Evolutionary conservation across 2,797 vertebrate genomes (phyloP).

Genomic region (Rhincodon typus): DNA sequence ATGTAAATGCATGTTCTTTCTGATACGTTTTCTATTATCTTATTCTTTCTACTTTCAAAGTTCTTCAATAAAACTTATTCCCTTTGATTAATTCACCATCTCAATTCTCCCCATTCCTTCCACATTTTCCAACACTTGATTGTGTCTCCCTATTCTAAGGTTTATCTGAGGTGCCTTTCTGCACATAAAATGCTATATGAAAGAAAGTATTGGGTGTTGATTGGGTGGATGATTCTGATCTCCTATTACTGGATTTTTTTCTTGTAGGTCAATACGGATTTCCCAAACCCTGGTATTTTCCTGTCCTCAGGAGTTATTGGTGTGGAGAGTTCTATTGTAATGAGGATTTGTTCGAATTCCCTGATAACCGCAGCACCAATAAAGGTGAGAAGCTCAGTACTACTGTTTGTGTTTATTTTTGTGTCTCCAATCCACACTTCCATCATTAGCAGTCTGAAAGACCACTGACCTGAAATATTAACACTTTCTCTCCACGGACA

Average conservation of each 20-base stretch:
- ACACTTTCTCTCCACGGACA: not conserved
- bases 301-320: constrained; percentile 81
- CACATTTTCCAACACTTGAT: not conserved
- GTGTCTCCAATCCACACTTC: too few relatives aligned
- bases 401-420: not conserved
- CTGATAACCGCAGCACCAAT: constrained; percentile 41
- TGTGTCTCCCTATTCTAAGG: not conserved
- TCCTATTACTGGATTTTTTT: not conserved
- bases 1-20: not conserved
- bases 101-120: not conserved
- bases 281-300: constrained; percentile 80
- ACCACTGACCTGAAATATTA: not conserved
- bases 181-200: not conserved
- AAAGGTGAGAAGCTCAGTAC: constrained; percentile 52
- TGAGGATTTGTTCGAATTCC: constrained; percentile 53
- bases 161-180: not conserved
- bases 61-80: not conserved
- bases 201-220: not conserved
- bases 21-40: not conserved
- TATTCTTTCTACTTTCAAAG: not conserved
- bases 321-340: constrained; percentile 56
- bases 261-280: constrained; percentile 77
- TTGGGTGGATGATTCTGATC: not conserved
- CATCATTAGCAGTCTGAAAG: not conserved
- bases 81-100: not conserved